Percentiles rank a stretch among this genome's conserved stretches.
phyloP scores from a whole-genome alignment of 2,113 vertebrate genomes.

The Etia nguti region DNA sequence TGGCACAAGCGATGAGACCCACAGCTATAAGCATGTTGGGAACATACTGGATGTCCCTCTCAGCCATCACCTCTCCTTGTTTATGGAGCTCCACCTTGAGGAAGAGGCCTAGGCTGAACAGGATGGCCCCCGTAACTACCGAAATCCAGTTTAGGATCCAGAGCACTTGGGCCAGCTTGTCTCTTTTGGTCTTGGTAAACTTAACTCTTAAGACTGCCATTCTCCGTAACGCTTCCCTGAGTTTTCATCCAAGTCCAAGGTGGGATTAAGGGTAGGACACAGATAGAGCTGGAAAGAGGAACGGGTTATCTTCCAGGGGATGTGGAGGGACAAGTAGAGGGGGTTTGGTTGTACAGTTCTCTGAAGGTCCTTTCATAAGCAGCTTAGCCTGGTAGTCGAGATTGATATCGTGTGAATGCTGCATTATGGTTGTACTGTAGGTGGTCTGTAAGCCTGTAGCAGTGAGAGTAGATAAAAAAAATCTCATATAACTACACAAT shows the following conservation, averaged over 20 bases:
- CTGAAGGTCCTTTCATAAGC: constrained; percentile 52
- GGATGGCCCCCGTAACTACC: constrained; percentile 76
- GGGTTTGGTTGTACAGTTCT: constrained; percentile 3
- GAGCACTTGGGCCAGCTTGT: constrained; percentile 83
- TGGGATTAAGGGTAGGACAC: constrained; percentile 33
- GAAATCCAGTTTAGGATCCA: constrained; percentile 90
- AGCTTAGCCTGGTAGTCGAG: constrained; percentile 49
- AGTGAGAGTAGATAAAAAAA: neutral
- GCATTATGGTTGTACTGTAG: constrained; percentile 27
- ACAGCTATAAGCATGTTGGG: constrained; percentile 83
- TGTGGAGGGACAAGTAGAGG: neutral
- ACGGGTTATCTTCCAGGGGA: constrained; percentile 22
- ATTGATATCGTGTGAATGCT: constrained; percentile 26
- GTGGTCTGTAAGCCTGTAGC: neutral
- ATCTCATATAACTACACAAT: neutral
- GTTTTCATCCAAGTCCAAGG: neutral
- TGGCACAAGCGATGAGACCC: constrained; percentile 81
- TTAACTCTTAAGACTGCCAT: constrained; percentile 85
- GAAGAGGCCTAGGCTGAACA: constrained; percentile 83
- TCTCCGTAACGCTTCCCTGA: neutral
- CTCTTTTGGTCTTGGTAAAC: constrained; percentile 81
- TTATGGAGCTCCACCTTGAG: constrained; percentile 85
- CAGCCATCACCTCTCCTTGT: constrained; percentile 78
- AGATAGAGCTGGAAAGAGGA: constrained; percentile 26
- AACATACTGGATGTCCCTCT: constrained; percentile 75